phyloP scores from a whole-genome alignment of 2,888 invertebrate genomes.

The Unio delphinus region DNA sequence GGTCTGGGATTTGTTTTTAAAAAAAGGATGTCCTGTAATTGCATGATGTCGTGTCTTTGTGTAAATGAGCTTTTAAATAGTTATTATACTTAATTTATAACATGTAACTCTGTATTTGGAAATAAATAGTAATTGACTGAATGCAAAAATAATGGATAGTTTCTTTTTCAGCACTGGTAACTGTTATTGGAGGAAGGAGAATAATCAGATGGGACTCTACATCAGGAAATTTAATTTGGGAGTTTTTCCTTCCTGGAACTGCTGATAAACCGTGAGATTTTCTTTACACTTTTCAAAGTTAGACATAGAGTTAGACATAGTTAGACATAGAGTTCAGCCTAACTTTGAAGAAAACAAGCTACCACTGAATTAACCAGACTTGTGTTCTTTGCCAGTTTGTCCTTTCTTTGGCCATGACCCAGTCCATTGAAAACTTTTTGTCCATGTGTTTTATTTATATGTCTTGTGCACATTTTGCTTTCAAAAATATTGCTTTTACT shows the following conservation, averaged over 20 bases:
- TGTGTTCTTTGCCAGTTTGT: no score
- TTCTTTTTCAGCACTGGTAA: constrained; percentile 45
- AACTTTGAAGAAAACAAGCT: neutral
- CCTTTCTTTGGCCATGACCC: no score
- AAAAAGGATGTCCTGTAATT: neutral
- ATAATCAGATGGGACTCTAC: constrained; percentile 55
- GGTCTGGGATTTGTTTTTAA: no score
- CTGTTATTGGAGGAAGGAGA: constrained; percentile 54
- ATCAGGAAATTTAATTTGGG: constrained; percentile 62
- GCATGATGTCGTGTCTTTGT: neutral
- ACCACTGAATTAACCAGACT: no score
- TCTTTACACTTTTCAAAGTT: neutral
- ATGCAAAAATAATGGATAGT: neutral
- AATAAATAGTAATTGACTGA: neutral
- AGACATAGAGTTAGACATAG: neutral
- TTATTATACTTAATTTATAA: neutral
- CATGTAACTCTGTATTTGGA: neutral
- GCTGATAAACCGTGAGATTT: constrained; percentile 28
- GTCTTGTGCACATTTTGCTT: no score
- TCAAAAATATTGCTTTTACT: no score
- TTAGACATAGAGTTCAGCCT: neutral
- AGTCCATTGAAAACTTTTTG: no score
- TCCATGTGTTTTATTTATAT: no score
- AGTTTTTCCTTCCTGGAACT: constrained; percentile 36
- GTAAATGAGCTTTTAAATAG: neutral